Base-by-base conservation (phyloP, 2,797 vertebrate genomes). In the Pachyuromys duprasi region DNA sequence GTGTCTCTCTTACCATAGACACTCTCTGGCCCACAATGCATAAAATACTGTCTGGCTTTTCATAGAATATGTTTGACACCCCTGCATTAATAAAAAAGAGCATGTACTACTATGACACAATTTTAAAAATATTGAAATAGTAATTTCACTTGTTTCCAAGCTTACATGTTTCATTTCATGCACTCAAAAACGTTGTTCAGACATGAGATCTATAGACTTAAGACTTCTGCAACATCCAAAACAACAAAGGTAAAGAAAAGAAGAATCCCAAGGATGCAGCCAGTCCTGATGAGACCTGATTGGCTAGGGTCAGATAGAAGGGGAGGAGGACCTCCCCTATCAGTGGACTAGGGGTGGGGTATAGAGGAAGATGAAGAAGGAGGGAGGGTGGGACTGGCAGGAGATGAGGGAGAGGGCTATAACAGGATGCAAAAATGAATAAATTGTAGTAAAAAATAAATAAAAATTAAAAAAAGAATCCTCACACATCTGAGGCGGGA, bases 61-160 rank as follows among this genome's bases (percentile, higher is more conserved):
- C 80, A 53, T 53, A 39, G 67, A 15, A 79, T 39, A 92, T 24
- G 2, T 33, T 91, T 57, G 55, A 84, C 55, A 62, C 22, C 33
- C 28, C 11, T 88, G 36, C 22, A 22, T 65, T 62, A 17, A 89
- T 63, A 53, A 87, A 62, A 13, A 28, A 78, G 39, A 8, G 11
- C 7, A 0, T 55, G 3, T 74, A 55, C 60, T 62, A 72, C 55
- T 55, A 3, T 62, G 65, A 89, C 53, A 15, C 4, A n/a, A 0
- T 63, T 81, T 45, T 49, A 62, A 49, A 88, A 91, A 22, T 39
- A 91, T 57, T 33, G 65, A 53, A 13, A 2, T 55, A n/a, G 49
- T 39, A 62, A 5, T 91, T 76, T 57, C n/a, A 8, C 70, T 82
- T 93, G 49, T 76, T 91, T 72, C 20, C 81, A 94, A 80, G 55